Percentiles rank a stretch among this genome's conserved stretches.
Evolutionary conservation across 1,140 invertebrate species (phyloP).

Genomic region (Euura lappo): DNA sequence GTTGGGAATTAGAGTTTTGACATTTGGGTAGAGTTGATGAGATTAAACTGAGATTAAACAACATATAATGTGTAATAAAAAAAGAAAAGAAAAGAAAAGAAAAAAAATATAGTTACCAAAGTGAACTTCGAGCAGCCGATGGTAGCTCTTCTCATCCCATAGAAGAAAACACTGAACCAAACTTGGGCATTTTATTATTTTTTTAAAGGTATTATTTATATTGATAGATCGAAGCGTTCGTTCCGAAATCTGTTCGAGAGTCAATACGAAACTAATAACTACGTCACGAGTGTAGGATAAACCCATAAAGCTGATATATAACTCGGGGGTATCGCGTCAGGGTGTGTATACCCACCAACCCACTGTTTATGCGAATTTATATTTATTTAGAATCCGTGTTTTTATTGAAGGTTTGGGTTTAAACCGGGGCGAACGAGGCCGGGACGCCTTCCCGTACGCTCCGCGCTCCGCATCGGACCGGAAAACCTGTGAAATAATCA

Average conservation of each 20-base stretch:
- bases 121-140: background rate
- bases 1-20: background rate
- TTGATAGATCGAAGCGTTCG: background rate
- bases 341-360: conserved; percentile 47
- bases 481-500: conserved; percentile 32
- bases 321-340: conserved; percentile 32
- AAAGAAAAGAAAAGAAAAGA: background rate
- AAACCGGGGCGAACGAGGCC: conserved; percentile 28
- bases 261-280: background rate
- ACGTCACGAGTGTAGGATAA: conserved; percentile 9
- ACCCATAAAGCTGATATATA: conserved; percentile 21
- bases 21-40: too few species aligned
- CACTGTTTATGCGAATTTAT: conserved; percentile 45
- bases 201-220: conserved; percentile 1
- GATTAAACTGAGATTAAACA: too few species aligned
- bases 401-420: conserved; percentile 12
- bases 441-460: conserved; percentile 37
- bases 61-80: too few species aligned
- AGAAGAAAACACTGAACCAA: conserved; percentile 13
- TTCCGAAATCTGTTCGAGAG: background rate
- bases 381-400: conserved; percentile 25
- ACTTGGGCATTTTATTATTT: conserved; percentile 7
- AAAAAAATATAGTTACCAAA: background rate
- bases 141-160: conserved; percentile 4
- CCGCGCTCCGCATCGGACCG: conserved; percentile 40